phyloP scores from a whole-genome alignment of 2,113 vertebrate species.

The Herpetotheres cachinnans region DNA sequence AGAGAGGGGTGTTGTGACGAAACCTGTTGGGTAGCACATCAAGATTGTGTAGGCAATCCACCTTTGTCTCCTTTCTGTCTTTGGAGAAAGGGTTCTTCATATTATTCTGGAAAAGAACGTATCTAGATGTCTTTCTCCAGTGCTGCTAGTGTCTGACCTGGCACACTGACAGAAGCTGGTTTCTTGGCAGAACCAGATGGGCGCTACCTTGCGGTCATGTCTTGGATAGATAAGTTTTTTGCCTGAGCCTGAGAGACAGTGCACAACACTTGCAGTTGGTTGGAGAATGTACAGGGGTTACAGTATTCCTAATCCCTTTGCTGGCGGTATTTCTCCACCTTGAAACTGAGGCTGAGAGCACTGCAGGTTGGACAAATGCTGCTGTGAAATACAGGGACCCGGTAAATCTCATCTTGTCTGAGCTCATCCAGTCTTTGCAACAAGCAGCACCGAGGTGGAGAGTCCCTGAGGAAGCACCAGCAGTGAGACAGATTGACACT shows the following conservation, averaged over 20 bases:
- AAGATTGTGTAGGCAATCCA: not conserved
- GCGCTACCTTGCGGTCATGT: not conserved
- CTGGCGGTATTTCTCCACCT: not conserved
- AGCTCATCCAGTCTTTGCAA: not conserved
- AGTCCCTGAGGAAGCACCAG: not conserved
- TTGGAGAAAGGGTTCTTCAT: not conserved
- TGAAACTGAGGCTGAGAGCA: not conserved
- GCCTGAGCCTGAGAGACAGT: not conserved
- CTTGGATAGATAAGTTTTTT: not conserved
- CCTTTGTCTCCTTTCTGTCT: not conserved
- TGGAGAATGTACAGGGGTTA: not conserved
- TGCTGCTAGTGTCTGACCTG: not conserved
- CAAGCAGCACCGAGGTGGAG: not conserved
- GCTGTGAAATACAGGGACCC: not conserved
- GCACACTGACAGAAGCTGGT: not conserved
- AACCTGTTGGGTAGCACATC: not conserved
- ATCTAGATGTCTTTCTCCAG: not conserved
- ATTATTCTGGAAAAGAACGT: not conserved
- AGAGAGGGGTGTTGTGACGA: not conserved
- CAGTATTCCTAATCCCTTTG: not conserved
- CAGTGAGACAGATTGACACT: not conserved
- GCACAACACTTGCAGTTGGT: not conserved
- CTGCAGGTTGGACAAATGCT: not conserved
- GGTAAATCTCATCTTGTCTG: not conserved
- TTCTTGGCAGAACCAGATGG: not conserved